Base-by-base conservation (phyloP, 2,113 vertebrate species). In the Mugil cephalus region DNA sequence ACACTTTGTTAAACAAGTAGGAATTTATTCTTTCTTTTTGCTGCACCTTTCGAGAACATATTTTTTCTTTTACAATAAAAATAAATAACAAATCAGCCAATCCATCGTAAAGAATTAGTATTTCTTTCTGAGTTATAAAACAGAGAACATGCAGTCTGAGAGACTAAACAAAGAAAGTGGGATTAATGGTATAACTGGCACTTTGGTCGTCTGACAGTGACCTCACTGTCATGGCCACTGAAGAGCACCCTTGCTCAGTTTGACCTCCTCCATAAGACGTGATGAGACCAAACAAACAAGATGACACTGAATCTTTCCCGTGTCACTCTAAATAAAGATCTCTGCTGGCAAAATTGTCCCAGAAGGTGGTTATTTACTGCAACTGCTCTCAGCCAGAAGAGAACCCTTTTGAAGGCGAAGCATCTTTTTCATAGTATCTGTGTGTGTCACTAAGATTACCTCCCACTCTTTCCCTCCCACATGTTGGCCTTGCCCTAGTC, bases 141-240 rank as follows among this genome's bases (percentile, higher is more conserved):
- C 63, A 77, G 1, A 42, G 10, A 68, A 87, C 69, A 46, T 74
- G 62, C 71, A 82, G 70, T 70, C 18, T 46, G 69, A 76, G 50
- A 53, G 36, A 70, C 10, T 15, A 3, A 53, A 77, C 61, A 56
- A 50, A 19, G 56, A 50, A 35, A 50, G 38, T 24, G 59, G 48
- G 74, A 77, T n/a, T 42, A 80, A 77, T 88, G 89, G 83, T 84
- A 90, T 82, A 87, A 90, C 85, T 90, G 88, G 84, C 83, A 87
- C 90, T 90, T 94, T 87, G 87, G 89, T 92, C 82, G 18, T 90
- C 89, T 87, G 63, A 87, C 75, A 88, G 86, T 63, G 74, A 85
- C 80, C 68, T 84, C 70, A 71, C 74, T 74, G 79, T 81, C 71
- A 74, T 66, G 88, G 84, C 67, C 85, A 85, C 88, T 86, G 77